phyloP scores from a whole-genome alignment of 2,113 vertebrate genomes.

The Nanorana parkeri region DNA sequence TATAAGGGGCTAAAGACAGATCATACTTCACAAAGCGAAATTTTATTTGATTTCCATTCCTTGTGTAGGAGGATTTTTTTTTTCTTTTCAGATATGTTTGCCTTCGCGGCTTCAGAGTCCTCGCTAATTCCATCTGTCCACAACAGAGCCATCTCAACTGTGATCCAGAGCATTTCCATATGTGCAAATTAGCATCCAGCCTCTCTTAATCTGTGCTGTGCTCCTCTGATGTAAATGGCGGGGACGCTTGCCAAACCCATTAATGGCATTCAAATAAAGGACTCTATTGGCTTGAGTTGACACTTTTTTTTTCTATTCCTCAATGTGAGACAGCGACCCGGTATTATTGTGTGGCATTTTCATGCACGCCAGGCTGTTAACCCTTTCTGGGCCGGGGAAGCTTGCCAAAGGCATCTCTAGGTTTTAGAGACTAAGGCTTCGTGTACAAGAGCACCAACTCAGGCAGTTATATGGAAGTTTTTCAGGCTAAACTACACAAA shows the following conservation, averaged over 20 bases:
- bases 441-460: too few relatives aligned
- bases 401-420: too few relatives aligned
- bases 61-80: conserved; percentile 59
- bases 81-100: conserved; percentile 83
- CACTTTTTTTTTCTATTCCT: conserved; percentile 58
- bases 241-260: conserved; percentile 82
- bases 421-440: neutral
- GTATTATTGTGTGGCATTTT: conserved; percentile 32
- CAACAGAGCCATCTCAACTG: conserved; percentile 88
- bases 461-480: neutral
- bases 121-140: conserved; percentile 98
- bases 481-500: too few relatives aligned
- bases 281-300: conserved; percentile 73
- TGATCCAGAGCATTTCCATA: conserved; percentile 97
- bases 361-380: conserved; percentile 27
- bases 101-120: conserved; percentile 94
- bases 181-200: conserved; percentile 94
- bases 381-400: conserved; percentile 5
- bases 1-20: neutral
- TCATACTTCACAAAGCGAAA: conserved; percentile 51
- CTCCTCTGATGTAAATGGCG: conserved; percentile 83
- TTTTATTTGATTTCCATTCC: conserved; percentile 65
- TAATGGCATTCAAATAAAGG: conserved; percentile 84
- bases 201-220: conserved; percentile 82
- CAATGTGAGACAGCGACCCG: conserved; percentile 43